phyloP scores from a whole-genome alignment of 1,140 invertebrate genomes.

The Tetragnatha versicolor region DNA sequence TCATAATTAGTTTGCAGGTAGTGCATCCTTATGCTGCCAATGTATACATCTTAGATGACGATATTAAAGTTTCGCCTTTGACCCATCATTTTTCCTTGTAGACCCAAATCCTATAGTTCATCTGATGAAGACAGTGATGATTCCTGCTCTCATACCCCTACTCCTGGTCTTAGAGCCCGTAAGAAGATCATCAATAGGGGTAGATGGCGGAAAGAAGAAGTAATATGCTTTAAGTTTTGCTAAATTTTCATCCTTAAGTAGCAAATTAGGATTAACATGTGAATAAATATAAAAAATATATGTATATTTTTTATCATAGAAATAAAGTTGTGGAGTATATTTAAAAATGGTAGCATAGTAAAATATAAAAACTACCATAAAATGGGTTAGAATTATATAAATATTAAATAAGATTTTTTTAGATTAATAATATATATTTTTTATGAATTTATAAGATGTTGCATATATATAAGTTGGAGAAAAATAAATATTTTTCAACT shows the following conservation, averaged over 20 bases:
- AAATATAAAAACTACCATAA: background rate
- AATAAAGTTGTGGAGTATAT: background rate
- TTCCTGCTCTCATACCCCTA: too few relatives aligned
- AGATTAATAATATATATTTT: too few relatives aligned
- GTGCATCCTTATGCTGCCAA: too few relatives aligned
- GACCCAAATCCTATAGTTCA: too few relatives aligned
- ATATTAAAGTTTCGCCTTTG: too few relatives aligned
- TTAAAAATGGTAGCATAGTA: background rate
- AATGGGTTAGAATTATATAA: background rate
- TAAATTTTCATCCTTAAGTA: background rate
- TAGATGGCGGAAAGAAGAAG: constrained; percentile 81
- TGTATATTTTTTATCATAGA: background rate
- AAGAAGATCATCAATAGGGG: constrained; percentile 76
- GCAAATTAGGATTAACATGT: background rate
- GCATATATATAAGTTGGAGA: too few relatives aligned
- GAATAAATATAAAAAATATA: background rate
- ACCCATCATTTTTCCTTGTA: too few relatives aligned
- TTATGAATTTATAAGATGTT: too few relatives aligned
- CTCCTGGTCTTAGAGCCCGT: background rate
- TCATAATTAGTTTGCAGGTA: too few relatives aligned
- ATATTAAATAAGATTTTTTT: background rate
- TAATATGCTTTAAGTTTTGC: too few relatives aligned
- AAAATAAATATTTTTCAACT: too few relatives aligned
- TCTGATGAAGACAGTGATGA: constrained; percentile 29
- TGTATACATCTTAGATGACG: too few relatives aligned